phyloP scores from a whole-genome alignment of 2,113 vertebrate species.

The Bostrychus sinensis region DNA sequence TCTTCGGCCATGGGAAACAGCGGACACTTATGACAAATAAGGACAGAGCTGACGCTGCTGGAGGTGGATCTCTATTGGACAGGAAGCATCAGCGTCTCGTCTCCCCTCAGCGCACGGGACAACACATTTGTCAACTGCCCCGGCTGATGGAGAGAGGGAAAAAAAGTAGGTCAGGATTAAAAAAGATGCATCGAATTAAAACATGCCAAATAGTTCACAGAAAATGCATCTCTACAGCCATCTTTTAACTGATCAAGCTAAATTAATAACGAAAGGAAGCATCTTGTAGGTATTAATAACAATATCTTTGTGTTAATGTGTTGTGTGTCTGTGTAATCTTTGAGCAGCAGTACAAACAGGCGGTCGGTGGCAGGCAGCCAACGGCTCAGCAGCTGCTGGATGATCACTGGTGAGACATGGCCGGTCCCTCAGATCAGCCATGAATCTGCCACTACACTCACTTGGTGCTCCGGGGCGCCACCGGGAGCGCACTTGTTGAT shows the following conservation, averaged over 20 bases:
- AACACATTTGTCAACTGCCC: constrained; percentile 40
- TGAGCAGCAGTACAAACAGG: constrained; percentile 17
- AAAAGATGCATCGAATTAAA: constrained; percentile 14
- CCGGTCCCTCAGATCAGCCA: constrained; percentile 24
- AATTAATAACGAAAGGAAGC: not conserved
- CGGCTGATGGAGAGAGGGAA: constrained; percentile 29
- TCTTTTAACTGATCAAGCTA: no score
- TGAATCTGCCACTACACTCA: constrained; percentile 40
- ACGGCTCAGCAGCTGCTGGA: constrained; percentile 31
- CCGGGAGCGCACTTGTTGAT: constrained; percentile 23
- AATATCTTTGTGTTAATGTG: not conserved
- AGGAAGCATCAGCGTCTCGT: constrained; percentile 50
- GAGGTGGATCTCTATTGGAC: constrained; percentile 57
- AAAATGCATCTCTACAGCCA: no score
- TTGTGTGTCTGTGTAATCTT: constrained; percentile 10
- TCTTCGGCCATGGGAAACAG: constrained; percentile 66
- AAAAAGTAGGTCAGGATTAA: constrained; percentile 22
- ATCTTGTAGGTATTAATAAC: constrained; percentile 1
- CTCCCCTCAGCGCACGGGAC: constrained; percentile 15
- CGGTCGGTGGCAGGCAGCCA: constrained; percentile 27
- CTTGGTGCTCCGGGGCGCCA: constrained; percentile 10
- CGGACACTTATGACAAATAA: constrained; percentile 74
- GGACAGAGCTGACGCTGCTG: constrained; percentile 53
- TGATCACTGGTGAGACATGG: constrained; percentile 27
- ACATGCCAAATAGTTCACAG: not conserved